Evolutionary conservation across 2,888 invertebrate genomes (phyloP).

Genomic region (Bellardia bayeri): DNA sequence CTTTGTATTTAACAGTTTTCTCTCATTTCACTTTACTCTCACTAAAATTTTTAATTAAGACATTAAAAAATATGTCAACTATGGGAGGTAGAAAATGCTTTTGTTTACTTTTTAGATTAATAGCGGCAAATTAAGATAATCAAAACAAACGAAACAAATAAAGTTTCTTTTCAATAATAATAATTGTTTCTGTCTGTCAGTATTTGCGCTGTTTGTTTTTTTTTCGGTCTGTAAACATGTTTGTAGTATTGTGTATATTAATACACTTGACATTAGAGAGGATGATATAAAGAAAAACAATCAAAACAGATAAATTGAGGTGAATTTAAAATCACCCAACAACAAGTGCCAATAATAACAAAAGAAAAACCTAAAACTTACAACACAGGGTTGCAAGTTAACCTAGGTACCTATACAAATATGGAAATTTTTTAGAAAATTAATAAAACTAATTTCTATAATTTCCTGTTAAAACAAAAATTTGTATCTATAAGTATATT

Average conservation of each 20-base stretch:
- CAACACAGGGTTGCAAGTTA: slow-evolving; percentile 42
- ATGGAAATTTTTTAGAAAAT: slow-evolving; percentile 15
- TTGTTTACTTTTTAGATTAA: slow-evolving; percentile 35
- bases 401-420: background rate
- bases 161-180: background rate
- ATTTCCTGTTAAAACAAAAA: slow-evolving; percentile 55
- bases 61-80: background rate
- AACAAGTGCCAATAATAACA: background rate
- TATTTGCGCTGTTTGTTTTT: background rate
- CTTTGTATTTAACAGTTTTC: too few relatives aligned
- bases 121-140: slow-evolving; percentile 60
- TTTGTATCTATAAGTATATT: slow-evolving; percentile 28
- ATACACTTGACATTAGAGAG: slow-evolving; percentile 42
- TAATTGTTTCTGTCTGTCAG: background rate
- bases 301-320: slow-evolving; percentile 56
- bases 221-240: background rate
- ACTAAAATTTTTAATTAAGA: background rate
- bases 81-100: background rate
- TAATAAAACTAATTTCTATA: slow-evolving; percentile 29
- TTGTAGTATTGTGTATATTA: slow-evolving; percentile 2
- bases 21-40: too few relatives aligned
- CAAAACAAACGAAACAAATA: slow-evolving; percentile 53
- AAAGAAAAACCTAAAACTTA: slow-evolving; percentile 4
- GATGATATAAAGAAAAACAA: slow-evolving; percentile 36
- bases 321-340: slow-evolving; percentile 50